phyloP scores from a whole-genome alignment of 2,797 vertebrate genomes.

The Babyrousa celebensis region DNA sequence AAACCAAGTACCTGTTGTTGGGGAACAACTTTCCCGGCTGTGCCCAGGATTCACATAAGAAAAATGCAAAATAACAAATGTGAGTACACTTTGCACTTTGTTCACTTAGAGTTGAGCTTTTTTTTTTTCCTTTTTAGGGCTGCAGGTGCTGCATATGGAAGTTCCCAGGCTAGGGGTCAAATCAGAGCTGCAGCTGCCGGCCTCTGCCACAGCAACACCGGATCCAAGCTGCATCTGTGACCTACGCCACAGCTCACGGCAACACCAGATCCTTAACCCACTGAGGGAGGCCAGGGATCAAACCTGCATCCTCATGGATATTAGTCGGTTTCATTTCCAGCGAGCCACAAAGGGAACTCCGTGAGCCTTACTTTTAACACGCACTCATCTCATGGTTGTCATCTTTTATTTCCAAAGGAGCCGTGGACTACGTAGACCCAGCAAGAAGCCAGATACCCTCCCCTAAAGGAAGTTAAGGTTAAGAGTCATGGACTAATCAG shows the following conservation, averaged over 20 bases:
- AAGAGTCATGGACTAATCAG: not conserved
- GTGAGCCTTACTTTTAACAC: not conserved
- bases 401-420: not conserved
- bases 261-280: no score
- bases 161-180: no score
- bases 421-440: not conserved
- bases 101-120: not conserved
- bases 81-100: not conserved
- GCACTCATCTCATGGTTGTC: not conserved
- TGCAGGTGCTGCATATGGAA: no score
- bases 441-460: not conserved
- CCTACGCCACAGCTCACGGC: no score
- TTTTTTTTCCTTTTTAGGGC: no score
- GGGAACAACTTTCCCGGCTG: not conserved
- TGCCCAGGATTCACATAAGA: not conserved
- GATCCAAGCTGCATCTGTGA: no score
- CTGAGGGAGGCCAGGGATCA: no score
- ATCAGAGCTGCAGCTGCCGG: no score
- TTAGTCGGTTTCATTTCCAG: no score
- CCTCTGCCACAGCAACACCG: no score
- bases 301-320: no score
- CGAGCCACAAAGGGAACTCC: no score
- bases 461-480: not conserved
- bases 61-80: not conserved
- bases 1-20: not conserved